These are phyloP conservation scores for Drosophila sturtevanti DNA, from an alignment of 1,140 invertebrate genomes.

Conservation along the genomic window DNA sequence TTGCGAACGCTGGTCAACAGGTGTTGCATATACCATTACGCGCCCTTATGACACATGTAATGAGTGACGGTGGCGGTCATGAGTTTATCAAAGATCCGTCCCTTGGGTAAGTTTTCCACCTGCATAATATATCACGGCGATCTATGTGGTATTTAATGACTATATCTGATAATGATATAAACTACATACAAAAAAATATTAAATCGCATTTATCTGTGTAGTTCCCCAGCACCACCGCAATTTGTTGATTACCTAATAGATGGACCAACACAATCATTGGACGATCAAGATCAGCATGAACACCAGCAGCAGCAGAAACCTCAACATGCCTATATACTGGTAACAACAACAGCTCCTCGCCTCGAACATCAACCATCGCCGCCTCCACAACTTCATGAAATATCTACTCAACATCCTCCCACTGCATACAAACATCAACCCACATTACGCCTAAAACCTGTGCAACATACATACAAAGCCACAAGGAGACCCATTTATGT, in stretches of 20 bases:
- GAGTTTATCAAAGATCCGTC: constrained; percentile 34
- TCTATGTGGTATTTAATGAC: too few species aligned
- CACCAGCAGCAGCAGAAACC: constrained; percentile 26
- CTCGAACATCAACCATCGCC: constrained; percentile 41
- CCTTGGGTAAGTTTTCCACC: constrained; percentile 10
- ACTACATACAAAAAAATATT: too few species aligned
- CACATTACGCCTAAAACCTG: constrained; percentile 60
- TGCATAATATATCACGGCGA: neutral
- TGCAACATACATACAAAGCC: constrained; percentile 58
- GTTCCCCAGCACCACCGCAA: constrained; percentile 56
- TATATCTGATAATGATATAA: neutral
- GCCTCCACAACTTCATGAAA: constrained; percentile 34
- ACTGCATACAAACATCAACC: constrained; percentile 61
- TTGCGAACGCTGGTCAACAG: constrained; percentile 46
- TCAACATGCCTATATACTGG: constrained; percentile 66
- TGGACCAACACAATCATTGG: constrained; percentile 70
- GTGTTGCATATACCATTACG: constrained; percentile 70
- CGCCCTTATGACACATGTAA: constrained; percentile 54
- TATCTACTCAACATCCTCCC: constrained; percentile 46
- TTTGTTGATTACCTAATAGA: constrained; percentile 76
- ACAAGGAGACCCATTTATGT: constrained; percentile 63
- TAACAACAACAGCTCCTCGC: constrained; percentile 64
- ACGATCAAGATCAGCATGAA: constrained; percentile 55
- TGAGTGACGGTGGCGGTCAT: constrained; percentile 39
- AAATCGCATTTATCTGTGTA: neutral